Evolutionary conservation across 1,140 invertebrate species (phyloP), one percentile per base, ranked within the genome.

Genomic region (Gryllus bimaculatus): DNA sequence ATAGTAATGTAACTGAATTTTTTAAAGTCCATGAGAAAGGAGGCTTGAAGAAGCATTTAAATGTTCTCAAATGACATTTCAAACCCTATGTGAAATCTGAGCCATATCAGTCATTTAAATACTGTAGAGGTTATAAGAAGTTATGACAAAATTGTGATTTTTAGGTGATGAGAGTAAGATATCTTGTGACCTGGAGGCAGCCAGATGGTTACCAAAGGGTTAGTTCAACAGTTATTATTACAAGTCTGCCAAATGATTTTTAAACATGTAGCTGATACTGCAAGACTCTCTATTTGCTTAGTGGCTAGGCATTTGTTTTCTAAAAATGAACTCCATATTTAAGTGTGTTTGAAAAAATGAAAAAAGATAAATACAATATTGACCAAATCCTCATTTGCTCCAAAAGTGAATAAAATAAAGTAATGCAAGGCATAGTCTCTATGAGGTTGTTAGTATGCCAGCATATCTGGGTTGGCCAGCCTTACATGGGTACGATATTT

Each of bases 401-500:
- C 76, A 77, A 47, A 77, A 49, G 47, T 54, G 48, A 48, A 76
- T 15, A 15, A 76, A 54, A 15, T 76, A 47, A 76, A 77, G 21
- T 49, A n/a, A 47, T 47, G 12, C 39, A 76, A 76, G 13, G 15
- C 76, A 48, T 66, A 66, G 54, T 66, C 54, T 66, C 10, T 39
- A 39, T 10, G 48, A 77, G 47, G 76, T 77, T 48, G 47, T 77
- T 77, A 20, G 48, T 66, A 77, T 77, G 74, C 74, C 74, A 75
- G 26, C n/a, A 75, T 39, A n/a, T 10, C 10, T 75, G 48, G 8
- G 21, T 77, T 77, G 76, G 76, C 76, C 76, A 77, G 76, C 76
- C 76, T 78, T 78, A 78, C 48, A 66, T 73, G 77, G 74, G 77
- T 80, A 78, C 76, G 77, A 80, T 80, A 80, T 78, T 78, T 80